Base-by-base conservation (phyloP, 37 sponge, comb jelly and placozoan genomes). In the Beroe forskalii region DNA sequence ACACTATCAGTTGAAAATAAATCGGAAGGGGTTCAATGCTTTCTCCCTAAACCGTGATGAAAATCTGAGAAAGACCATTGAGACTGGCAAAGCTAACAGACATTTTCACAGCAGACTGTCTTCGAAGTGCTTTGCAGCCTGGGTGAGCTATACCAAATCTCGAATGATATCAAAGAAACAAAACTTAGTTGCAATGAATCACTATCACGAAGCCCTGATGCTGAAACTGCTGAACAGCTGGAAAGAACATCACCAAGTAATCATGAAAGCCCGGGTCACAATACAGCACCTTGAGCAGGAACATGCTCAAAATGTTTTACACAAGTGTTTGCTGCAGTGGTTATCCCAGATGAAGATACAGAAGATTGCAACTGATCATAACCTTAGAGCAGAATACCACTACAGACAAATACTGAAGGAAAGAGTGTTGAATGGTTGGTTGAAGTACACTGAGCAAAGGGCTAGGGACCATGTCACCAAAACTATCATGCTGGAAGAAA, bases 401-500 rank as follows among this genome's bases (percentile, higher is more conserved):
- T 41, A 80, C 55, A 41, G 55, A 44, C 38, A 80, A 8, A 40
- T 23, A 0, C 25, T 80, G 27, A 0, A 20, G n/a, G 27, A 48
- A 48, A 80, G 31, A 25, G 86, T 80, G 44, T 37, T 80, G 27
- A 1, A 1, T 38, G 86, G 55, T 6, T 80, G 86, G 86, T 43
- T 80, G n/a, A 9, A n/a, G 37, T 38, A 44, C 55, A 44, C 55
- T 80, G 86, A 80, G 4, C 48, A 43, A 24, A 41, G 55, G 48
- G 86, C 86, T 20, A 41, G 86, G n/a, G 86, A 80, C 20, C 86
- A 80, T 41, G 55, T 80, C 22, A 23, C 55, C 30, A 80, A 80
- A 43, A 32, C 22, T 3, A 37, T 33, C 8, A 32, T 44, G 55
- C 30, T 80, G 31, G 43, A 35, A 44, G 86, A 80, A 23, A 48